phyloP scores from a whole-genome alignment of 2,888 invertebrate genomes.

The Eupithecia centaureata region DNA sequence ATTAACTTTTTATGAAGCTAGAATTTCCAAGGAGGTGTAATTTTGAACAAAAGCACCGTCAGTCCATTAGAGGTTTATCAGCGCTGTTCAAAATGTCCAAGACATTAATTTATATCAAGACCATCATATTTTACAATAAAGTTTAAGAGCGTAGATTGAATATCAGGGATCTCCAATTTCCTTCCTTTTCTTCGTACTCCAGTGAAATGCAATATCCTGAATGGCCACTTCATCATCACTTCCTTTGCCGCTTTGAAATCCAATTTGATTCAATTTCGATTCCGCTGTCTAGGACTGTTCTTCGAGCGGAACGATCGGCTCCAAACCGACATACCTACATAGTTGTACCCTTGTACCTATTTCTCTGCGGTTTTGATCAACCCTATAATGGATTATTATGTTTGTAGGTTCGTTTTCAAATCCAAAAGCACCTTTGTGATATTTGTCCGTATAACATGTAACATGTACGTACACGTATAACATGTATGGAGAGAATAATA shows the following conservation, averaged over 20 bases:
- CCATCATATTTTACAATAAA: not conserved
- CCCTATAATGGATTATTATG: not conserved
- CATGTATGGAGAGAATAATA: not conserved
- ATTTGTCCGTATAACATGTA: not conserved
- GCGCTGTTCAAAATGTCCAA: not conserved
- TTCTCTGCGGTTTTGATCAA: not conserved
- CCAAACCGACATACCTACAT: slow-evolving; percentile 3
- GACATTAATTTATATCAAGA: not conserved
- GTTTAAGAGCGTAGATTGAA: slow-evolving; percentile 6
- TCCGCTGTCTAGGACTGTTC: slow-evolving; percentile 32
- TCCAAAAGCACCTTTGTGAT: not conserved
- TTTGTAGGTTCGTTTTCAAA: not conserved
- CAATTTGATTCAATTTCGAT: slow-evolving; percentile 42
- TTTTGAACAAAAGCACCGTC: not conserved
- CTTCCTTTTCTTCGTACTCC: slow-evolving; percentile 29
- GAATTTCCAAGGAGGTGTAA: not conserved
- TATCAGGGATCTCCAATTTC: slow-evolving; percentile 23
- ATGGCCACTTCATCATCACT: slow-evolving; percentile 38
- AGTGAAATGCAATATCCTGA: slow-evolving; percentile 42
- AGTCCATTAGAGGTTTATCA: not conserved
- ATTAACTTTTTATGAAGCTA: not conserved
- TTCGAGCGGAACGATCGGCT: slow-evolving; percentile 27
- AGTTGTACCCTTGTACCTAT: slow-evolving; percentile 2
- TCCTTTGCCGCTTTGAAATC: slow-evolving; percentile 43
- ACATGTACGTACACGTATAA: no score